phyloP scores from a whole-genome alignment of 2,113 vertebrate species.

The Ammodytes dubius region DNA sequence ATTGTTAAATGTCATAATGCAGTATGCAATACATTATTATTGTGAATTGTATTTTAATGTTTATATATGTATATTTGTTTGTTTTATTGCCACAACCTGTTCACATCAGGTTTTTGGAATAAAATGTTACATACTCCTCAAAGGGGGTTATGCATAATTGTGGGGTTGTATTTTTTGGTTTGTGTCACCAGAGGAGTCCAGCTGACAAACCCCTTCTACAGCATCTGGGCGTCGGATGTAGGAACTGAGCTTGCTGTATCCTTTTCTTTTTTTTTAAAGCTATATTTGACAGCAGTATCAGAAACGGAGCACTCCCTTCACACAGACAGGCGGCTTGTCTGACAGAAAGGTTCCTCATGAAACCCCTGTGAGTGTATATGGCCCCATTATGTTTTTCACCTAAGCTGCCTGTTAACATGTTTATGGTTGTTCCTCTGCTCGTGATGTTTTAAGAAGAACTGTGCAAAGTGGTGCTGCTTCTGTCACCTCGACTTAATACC shows the following conservation, averaged over 20 bases:
- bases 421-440: not conserved
- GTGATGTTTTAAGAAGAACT: not conserved
- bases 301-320: not conserved
- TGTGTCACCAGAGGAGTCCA: conserved; percentile 92
- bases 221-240: conserved; percentile 95
- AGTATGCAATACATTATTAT: not conserved
- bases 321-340: not conserved
- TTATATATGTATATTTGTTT: not conserved
- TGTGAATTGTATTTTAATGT: not conserved
- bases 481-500: not conserved
- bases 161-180: not conserved
- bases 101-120: not conserved
- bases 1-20: not conserved
- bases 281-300: not conserved
- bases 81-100: not conserved
- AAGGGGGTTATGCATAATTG: not conserved
- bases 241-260: conserved; percentile 98
- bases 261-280: conserved; percentile 60
- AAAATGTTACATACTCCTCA: not conserved
- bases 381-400: not conserved
- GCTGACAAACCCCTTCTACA: conserved; percentile 98
- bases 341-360: not conserved
- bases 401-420: conserved; percentile 8
- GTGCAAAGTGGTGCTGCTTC: not conserved
- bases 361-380: not conserved